A percentile compares a stretch with the other conserved stretches of the same genome.
These are phyloP conservation scores for Harlomillsia oculata DNA, from an alignment of 1,140 invertebrate species.

Conservation along the genomic window DNA sequence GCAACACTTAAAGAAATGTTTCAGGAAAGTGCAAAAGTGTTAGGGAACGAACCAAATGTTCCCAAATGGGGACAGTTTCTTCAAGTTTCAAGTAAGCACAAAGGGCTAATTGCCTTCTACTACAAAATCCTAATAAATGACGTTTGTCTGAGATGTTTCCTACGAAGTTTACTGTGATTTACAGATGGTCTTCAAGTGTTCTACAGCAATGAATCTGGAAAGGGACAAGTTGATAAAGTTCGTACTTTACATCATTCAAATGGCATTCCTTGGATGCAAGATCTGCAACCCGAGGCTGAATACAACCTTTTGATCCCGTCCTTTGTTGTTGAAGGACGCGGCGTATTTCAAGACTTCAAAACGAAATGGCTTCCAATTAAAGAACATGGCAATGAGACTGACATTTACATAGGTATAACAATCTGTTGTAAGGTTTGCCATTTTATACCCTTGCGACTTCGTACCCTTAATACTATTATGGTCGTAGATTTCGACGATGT, in stretches of 20 bases:
- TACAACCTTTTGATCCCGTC: constrained; percentile 22
- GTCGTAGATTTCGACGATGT: constrained; percentile 15
- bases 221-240: not conserved
- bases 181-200: constrained; percentile 18
- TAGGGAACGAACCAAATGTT: not conserved
- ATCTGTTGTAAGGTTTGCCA: not conserved
- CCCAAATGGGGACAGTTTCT: constrained; percentile 25
- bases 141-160: not conserved
- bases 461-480: not conserved
- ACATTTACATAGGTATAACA: not conserved
- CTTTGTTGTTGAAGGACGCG: constrained; percentile 6
- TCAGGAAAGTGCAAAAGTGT: constrained; percentile 1
- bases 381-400: no score
- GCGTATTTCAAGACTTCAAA: not conserved
- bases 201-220: not conserved
- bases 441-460: not conserved
- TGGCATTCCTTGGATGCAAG: not conserved
- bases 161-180: not conserved
- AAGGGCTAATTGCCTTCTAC: not conserved
- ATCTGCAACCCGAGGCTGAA: not conserved
- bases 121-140: not conserved
- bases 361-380: not conserved
- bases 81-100: constrained; percentile 27
- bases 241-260: not conserved
- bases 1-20: constrained; percentile 11